Evolutionary conservation across 2,888 invertebrate genomes (phyloP).

Genomic region (Machimus rusticus): DNA sequence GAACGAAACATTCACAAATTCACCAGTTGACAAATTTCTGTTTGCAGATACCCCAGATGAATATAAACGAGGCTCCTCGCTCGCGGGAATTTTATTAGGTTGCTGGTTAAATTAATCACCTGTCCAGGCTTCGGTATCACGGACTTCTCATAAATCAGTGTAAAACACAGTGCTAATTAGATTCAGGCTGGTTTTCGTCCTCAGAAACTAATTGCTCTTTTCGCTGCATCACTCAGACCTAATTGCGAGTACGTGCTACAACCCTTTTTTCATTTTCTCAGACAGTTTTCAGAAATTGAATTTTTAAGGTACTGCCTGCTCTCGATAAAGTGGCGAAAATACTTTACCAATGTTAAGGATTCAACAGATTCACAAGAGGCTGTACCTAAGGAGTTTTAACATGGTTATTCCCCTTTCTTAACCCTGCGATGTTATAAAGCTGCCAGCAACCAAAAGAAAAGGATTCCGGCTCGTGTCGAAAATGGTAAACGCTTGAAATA

Average conservation of each 20-base stretch:
- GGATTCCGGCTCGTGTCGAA: background rate
- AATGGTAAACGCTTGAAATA: background rate
- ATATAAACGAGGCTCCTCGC: background rate
- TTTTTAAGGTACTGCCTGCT: background rate
- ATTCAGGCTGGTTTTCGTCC: background rate
- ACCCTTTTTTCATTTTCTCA: background rate
- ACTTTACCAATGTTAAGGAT: background rate
- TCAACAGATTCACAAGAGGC: background rate
- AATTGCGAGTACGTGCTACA: background rate
- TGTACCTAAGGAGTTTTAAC: background rate
- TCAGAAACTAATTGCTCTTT: background rate
- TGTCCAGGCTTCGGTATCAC: background rate
- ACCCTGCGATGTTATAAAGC: background rate
- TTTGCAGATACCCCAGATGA: background rate
- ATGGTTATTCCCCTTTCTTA: background rate
- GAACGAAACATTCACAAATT: background rate
- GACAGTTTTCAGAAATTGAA: background rate
- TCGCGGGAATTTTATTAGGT: background rate
- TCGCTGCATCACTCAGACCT: background rate
- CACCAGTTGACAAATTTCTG: background rate
- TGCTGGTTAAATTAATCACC: background rate
- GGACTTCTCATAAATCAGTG: background rate
- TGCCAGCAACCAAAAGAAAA: background rate
- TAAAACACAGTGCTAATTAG: conserved; percentile 3
- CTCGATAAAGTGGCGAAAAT: background rate